These are phyloP conservation scores for Liasis olivaceus DNA, from an alignment of 2,797 vertebrate species.

Conservation along the genomic window DNA sequence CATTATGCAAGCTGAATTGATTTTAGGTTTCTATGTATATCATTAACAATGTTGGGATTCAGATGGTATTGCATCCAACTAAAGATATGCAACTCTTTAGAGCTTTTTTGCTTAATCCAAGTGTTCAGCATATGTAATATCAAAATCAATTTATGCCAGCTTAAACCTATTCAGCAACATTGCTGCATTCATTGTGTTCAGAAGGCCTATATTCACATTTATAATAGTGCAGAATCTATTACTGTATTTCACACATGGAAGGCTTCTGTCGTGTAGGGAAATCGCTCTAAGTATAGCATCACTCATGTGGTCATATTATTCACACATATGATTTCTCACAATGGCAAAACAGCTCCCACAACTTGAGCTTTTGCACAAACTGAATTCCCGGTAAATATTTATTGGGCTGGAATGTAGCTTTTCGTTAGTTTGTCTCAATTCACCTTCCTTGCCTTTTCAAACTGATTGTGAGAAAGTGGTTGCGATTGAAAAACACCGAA, in stretches of 20 bases:
- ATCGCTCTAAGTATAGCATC: neutral
- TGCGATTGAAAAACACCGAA: slow-evolving; percentile 26
- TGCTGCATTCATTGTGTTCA: too few species aligned
- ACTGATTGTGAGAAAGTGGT: slow-evolving; percentile 24
- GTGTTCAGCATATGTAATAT: neutral
- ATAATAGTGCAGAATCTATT: neutral
- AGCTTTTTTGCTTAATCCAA: neutral
- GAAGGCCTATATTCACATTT: neutral
- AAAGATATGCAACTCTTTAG: neutral
- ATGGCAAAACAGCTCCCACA: neutral
- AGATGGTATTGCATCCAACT: neutral
- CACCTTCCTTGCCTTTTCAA: slow-evolving; percentile 22
- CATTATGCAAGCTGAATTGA: neutral
- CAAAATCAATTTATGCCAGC: neutral
- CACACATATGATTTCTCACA: neutral
- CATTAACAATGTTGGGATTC: neutral
- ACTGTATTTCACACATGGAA: neutral
- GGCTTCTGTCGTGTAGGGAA: neutral
- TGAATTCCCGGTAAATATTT: neutral
- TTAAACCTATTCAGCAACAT: neutral
- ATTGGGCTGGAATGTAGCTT: neutral
- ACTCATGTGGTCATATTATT: neutral
- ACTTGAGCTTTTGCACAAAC: too few species aligned
- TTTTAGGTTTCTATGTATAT: neutral
- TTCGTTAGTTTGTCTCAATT: neutral